Evolutionary conservation across 2,797 vertebrate species (phyloP).

Genomic region (Scyliorhinus canicula): DNA sequence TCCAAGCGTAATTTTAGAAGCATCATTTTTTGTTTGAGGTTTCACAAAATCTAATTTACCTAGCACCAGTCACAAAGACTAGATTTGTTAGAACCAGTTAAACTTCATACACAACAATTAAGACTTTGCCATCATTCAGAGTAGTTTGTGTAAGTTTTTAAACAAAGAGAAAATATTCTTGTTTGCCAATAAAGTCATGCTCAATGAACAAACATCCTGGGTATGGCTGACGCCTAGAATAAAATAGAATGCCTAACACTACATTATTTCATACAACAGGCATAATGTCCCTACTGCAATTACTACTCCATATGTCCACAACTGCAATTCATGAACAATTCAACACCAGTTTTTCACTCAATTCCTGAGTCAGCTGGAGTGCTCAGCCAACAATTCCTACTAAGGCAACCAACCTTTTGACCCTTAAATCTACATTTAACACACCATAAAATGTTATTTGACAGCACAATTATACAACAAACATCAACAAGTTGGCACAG

Average conservation of each 20-base stretch:
- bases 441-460: neutral
- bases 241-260: neutral
- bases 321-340: neutral
- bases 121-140: neutral
- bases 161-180: neutral
- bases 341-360: neutral
- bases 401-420: neutral
- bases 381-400: neutral
- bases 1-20: neutral
- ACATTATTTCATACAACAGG: neutral
- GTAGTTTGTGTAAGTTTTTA: neutral
- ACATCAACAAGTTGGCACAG: neutral
- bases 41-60: neutral
- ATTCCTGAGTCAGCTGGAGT: neutral
- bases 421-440: neutral
- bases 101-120: neutral
- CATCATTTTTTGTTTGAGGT: neutral
- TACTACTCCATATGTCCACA: neutral
- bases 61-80: neutral
- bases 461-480: neutral
- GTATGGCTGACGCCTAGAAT: neutral
- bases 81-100: neutral
- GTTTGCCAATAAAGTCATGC: neutral
- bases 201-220: neutral
- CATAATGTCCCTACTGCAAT: neutral